These are phyloP conservation scores for Ctenoplectra terminalis DNA, from an alignment of 1,140 invertebrate genomes.

Conservation along the genomic window DNA sequence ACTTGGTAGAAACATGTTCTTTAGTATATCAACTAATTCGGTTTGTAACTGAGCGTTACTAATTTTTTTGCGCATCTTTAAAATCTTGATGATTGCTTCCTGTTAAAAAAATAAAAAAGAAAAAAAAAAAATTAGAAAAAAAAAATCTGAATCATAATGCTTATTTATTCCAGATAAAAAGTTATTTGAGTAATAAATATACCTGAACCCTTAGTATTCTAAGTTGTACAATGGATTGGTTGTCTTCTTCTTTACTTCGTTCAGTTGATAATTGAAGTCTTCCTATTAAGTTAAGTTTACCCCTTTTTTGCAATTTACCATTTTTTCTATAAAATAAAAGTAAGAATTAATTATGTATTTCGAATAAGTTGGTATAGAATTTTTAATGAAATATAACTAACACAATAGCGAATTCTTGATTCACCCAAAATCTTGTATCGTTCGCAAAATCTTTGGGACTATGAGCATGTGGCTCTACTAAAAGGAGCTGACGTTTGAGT, in stretches of 20 bases:
- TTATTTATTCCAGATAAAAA: background rate
- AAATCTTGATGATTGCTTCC: constrained; percentile 99
- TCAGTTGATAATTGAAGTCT: constrained; percentile 97
- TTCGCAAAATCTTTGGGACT: constrained; percentile 97
- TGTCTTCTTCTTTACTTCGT: constrained; percentile 97
- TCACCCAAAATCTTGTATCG: constrained; percentile 97
- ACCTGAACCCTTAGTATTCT: constrained; percentile 94
- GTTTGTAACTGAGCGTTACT: constrained; percentile 97
- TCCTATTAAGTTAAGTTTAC: constrained; percentile 97
- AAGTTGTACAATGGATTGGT: constrained; percentile 98
- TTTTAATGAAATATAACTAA: constrained; percentile 79
- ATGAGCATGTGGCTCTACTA: constrained; percentile 90
- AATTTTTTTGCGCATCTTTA: constrained; percentile 98
- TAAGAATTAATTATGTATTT: constrained; percentile 1
- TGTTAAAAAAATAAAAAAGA: constrained; percentile 81
- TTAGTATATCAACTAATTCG: constrained; percentile 98
- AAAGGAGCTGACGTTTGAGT: constrained; percentile 95
- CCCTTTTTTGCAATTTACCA: constrained; percentile 95
- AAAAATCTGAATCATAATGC: constrained; percentile 32
- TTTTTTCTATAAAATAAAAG: constrained; percentile 89
- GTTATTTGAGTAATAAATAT: constrained; percentile 50
- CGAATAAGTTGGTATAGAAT: background rate
- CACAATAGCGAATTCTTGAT: constrained; percentile 96
- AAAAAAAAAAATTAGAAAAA: background rate
- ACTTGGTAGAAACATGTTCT: constrained; percentile 99